Evolutionary conservation across 2,113 vertebrate genomes (phyloP), one percentile per base, ranked within the genome.

Genomic region (Uria lomvia): DNA sequence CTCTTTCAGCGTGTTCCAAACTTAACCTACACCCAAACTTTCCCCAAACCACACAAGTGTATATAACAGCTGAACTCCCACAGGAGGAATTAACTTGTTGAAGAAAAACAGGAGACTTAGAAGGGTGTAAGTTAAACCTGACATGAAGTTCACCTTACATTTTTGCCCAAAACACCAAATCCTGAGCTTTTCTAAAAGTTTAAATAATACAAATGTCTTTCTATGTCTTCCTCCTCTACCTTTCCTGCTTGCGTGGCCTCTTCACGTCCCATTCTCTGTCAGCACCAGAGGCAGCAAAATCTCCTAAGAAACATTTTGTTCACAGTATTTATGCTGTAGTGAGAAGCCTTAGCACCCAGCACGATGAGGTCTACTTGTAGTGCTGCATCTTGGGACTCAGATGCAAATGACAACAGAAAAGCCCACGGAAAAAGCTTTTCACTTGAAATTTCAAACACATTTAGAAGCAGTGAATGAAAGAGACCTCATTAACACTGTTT

Each of bases 1-100:
- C 29, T 85, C 86, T 95, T 92, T 96, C 89, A 95, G 86, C 30
- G 71, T 67, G 20, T 87, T 95, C 89, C 76, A 87, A 68, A 75
- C 73, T 73, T 79, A 72, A 89, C 27, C 50, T 78, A 91, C 49
- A 95, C 55, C 43, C 76, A 93, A 87, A 94, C 62, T 58, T 89
- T 59, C 29, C 45, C 53, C 66, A 95, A 92, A 95, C 95, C 94
- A 95, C 90, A 14, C 5, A 85, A 89, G 32, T 34, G 14, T 30
- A 32, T 34, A 2, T 32, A 70, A 95, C 22, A 91, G 62, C 62
- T 85, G 36, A 87, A 76, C 82, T 79, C 49, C 79, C 84, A 82
- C 6, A 76, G 50, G 9, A 94, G 29, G 40, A 92, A 94, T 87
- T n/a, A 87, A 81, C 55, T 84, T 59, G 42, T 55, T 81, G 40